Percentiles rank a stretch among this genome's conserved stretches.
These are phyloP conservation scores for Formica aserva DNA, from an alignment of 2,888 invertebrate genomes.

Conservation along the genomic window DNA sequence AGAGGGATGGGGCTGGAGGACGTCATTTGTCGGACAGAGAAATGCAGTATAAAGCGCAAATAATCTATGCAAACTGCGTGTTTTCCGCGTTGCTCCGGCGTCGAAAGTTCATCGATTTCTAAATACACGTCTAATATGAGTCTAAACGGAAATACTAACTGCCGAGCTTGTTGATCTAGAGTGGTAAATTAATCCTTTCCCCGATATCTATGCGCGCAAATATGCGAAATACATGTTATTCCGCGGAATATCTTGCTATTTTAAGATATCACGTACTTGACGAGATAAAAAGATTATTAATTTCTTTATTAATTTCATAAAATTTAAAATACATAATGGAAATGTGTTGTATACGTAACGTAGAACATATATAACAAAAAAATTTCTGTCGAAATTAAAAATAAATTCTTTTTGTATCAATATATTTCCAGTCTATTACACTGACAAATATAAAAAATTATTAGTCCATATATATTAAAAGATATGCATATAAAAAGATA, in stretches of 20 bases:
- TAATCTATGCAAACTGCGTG: conserved; percentile 62
- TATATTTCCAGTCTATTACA: neutral
- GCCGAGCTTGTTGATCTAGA: conserved; percentile 17
- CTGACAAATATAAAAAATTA: neutral
- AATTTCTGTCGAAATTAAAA: neutral
- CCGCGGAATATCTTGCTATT: neutral
- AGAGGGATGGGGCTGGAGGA: neutral
- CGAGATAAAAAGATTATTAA: neutral
- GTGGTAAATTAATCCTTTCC: conserved; percentile 25
- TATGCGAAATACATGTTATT: conserved; percentile 7
- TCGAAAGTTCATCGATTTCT: conserved; percentile 62
- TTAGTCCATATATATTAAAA: neutral
- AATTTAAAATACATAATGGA: neutral
- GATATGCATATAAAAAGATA: neutral
- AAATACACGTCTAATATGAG: conserved; percentile 38
- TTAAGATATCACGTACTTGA: neutral
- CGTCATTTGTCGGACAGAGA: conserved; percentile 6
- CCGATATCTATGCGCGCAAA: conserved; percentile 11
- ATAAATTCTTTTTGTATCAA: neutral
- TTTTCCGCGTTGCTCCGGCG: conserved; percentile 53
- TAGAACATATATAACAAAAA: neutral
- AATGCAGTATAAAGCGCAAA: conserved; percentile 67
- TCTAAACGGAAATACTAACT: conserved; percentile 18
- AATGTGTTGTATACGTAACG: neutral
- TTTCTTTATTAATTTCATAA: neutral